A percentile compares a stretch with the other conserved stretches of the same genome.
Evolutionary conservation across 2,113 vertebrate species (phyloP).

Genomic region (Sebastes fasciatus): DNA sequence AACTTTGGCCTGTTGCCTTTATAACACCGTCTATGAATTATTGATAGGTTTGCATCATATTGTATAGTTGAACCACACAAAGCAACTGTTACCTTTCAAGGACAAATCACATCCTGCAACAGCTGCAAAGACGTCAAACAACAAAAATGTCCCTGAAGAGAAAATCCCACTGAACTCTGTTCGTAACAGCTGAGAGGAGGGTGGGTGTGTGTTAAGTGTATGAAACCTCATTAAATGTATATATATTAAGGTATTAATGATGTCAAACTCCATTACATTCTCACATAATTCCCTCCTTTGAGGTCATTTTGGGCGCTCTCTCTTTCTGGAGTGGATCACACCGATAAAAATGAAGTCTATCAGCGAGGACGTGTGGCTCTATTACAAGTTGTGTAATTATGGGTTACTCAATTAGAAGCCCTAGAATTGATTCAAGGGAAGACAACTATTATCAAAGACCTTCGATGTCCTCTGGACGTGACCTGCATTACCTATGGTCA

Average conservation of each 20-base stretch:
- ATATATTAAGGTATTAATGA: constrained; percentile 10
- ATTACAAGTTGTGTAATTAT: neutral
- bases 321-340: constrained; percentile 21
- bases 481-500: neutral
- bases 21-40: constrained; percentile 20
- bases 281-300: neutral
- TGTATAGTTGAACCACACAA: neutral
- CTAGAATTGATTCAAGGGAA: neutral
- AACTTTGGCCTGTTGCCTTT: constrained; percentile 10
- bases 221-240: constrained; percentile 43
- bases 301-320: neutral
- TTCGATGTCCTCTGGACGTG: neutral
- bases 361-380: neutral
- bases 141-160: constrained; percentile 8
- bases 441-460: neutral
- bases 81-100: constrained; percentile 13
- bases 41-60: constrained; percentile 16
- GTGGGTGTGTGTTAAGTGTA: neutral
- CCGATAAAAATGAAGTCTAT: neutral
- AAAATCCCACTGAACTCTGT: constrained; percentile 13
- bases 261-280: constrained; percentile 26
- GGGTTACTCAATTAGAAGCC: neutral
- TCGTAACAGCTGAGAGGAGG: constrained; percentile 1
- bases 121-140: constrained; percentile 8
- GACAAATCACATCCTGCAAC: constrained; percentile 12